Evolutionary conservation across 2,113 vertebrate species (phyloP).

Genomic region (Elephantulus edwardii): DNA sequence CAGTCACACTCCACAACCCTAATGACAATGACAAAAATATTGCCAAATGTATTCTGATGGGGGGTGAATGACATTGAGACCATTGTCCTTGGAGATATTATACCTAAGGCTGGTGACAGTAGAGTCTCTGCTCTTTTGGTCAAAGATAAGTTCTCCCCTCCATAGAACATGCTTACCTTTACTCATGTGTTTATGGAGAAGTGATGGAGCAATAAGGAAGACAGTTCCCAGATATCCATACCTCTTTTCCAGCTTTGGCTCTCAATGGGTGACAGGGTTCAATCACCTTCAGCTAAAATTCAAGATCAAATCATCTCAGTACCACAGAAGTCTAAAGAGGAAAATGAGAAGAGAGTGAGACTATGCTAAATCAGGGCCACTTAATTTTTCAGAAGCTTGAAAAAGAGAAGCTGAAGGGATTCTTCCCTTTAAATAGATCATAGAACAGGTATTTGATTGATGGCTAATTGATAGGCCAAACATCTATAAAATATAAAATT

Average conservation of each 20-base stretch:
- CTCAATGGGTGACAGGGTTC: neutral
- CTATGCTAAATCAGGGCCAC: neutral
- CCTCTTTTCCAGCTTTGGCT: neutral
- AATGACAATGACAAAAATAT: neutral
- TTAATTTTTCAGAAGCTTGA: neutral
- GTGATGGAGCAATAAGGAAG: neutral
- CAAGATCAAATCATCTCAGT: neutral
- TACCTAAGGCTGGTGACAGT: neutral
- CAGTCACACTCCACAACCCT: neutral
- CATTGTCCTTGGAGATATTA: neutral
- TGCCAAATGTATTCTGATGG: neutral
- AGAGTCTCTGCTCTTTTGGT: too few species aligned
- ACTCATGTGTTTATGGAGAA: neutral
- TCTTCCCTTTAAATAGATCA: neutral
- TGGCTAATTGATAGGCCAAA: neutral
- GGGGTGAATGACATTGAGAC: neutral
- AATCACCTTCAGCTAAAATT: neutral
- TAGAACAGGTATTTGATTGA: neutral
- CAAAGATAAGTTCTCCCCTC: neutral
- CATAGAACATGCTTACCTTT: too few species aligned
- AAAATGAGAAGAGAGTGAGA: neutral
- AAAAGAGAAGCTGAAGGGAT: neutral
- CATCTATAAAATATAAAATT: neutral
- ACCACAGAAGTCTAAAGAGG: neutral
- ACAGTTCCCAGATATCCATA: too few species aligned